Conservation (phyloP, 2,888 invertebrate species). For the Cerastoderma edule region DNA sequence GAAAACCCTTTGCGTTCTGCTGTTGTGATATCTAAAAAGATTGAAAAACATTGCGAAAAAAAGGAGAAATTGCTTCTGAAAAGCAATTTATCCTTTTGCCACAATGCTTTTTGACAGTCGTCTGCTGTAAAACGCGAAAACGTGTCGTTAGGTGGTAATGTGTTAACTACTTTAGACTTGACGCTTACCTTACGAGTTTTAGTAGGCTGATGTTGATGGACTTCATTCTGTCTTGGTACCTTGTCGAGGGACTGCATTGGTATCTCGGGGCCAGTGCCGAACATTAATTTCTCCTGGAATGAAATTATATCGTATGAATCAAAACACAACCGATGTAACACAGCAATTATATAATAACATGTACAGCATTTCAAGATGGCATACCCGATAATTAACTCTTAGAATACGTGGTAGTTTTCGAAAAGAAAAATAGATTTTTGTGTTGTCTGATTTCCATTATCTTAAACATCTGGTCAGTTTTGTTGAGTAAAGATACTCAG, state of each 20-base stretch:
- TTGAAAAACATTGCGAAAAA: background rate
- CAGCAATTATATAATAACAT: background rate
- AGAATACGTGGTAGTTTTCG: background rate
- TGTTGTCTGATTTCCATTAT: background rate
- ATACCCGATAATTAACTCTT: background rate
- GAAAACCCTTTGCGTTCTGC: no score
- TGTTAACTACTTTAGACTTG: background rate
- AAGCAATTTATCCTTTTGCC: background rate
- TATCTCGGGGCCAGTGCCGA: background rate
- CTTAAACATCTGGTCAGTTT: background rate
- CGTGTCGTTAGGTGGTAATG: background rate
- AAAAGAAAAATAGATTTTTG: background rate
- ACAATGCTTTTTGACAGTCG: background rate
- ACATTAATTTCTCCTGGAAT: constrained; percentile 2
- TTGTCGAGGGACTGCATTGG: background rate
- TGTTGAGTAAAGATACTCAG: no score
- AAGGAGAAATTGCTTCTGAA: background rate
- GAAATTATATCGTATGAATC: background rate
- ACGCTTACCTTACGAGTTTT: background rate
- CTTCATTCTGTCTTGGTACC: background rate
- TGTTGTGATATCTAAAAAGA: background rate
- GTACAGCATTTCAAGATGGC: background rate
- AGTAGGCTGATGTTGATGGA: background rate
- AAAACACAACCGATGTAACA: background rate
- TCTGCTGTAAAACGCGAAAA: background rate